Percentiles rank a stretch among this genome's conserved stretches.
Conservation (phyloP, 2,797 vertebrate species). For the Mormyrus proboscirostris region DNA sequence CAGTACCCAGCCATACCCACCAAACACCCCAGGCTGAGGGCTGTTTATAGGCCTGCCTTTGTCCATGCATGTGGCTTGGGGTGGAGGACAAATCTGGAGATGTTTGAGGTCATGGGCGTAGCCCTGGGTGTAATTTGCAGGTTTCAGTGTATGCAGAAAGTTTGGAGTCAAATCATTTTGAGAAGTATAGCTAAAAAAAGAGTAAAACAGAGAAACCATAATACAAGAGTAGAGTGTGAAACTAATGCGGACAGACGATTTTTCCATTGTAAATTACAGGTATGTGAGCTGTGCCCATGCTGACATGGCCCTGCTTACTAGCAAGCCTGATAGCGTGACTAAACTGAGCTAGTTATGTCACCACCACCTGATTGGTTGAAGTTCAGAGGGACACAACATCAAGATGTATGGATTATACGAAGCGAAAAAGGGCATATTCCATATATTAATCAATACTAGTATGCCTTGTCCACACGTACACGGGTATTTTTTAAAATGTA, state of each 20-base stretch:
- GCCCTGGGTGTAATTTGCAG: background rate
- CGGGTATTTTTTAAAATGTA: too few species aligned
- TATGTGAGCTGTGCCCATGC: background rate
- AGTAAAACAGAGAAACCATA: background rate
- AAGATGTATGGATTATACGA: background rate
- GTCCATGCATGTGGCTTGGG: background rate
- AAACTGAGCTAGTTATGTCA: background rate
- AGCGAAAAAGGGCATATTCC: background rate
- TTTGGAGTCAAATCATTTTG: background rate
- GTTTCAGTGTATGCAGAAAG: background rate
- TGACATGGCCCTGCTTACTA: background rate
- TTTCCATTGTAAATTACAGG: background rate
- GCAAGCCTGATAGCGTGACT: background rate
- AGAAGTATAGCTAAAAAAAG: background rate
- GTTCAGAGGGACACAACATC: background rate
- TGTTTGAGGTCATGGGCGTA: background rate
- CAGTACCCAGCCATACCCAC: background rate
- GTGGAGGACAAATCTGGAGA: background rate
- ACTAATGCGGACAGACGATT: background rate
- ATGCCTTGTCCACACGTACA: too few species aligned
- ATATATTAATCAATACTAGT: background rate
- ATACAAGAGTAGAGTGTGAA: background rate
- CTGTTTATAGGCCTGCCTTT: background rate
- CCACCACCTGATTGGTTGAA: background rate
- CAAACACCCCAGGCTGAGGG: background rate